Evolutionary conservation across 2,888 invertebrate genomes (phyloP).

Genomic region (Trichopria drosophilae): DNA sequence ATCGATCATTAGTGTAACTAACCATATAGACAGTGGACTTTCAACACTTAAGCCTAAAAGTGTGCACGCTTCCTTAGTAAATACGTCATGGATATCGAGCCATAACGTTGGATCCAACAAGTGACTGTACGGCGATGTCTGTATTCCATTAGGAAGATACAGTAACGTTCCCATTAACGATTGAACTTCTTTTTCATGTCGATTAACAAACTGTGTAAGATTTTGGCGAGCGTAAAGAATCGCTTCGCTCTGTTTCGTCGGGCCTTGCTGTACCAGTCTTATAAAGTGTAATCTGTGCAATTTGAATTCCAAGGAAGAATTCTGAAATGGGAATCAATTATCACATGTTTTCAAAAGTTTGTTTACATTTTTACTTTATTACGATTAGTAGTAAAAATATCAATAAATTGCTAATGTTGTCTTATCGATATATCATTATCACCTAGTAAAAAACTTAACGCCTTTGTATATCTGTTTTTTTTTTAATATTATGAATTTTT

Average conservation of each 20-base stretch:
- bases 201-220: constrained; percentile 78
- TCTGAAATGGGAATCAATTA: constrained; percentile 52
- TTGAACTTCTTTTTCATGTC: constrained; percentile 82
- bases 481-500: no score
- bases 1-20: constrained; percentile 37
- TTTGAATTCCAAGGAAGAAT: constrained; percentile 77
- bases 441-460: no score
- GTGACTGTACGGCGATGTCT: constrained; percentile 77
- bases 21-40: constrained; percentile 87
- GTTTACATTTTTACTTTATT: no score
- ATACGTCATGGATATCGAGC: constrained; percentile 80
- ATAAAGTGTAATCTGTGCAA: constrained; percentile 81
- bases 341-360: no score
- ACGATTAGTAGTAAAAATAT: no score
- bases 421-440: no score
- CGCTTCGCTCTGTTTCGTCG: constrained; percentile 76
- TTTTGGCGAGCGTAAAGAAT: constrained; percentile 83
- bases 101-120: constrained; percentile 76
- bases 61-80: constrained; percentile 89
- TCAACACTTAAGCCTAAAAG: constrained; percentile 86
- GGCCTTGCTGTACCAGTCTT: constrained; percentile 69
- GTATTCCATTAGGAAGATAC: constrained; percentile 77
- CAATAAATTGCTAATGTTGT: no score
- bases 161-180: constrained; percentile 83
- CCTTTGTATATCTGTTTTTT: no score